phyloP scores from a whole-genome alignment of 1,140 invertebrate genomes.

The Mamestra configurata region DNA sequence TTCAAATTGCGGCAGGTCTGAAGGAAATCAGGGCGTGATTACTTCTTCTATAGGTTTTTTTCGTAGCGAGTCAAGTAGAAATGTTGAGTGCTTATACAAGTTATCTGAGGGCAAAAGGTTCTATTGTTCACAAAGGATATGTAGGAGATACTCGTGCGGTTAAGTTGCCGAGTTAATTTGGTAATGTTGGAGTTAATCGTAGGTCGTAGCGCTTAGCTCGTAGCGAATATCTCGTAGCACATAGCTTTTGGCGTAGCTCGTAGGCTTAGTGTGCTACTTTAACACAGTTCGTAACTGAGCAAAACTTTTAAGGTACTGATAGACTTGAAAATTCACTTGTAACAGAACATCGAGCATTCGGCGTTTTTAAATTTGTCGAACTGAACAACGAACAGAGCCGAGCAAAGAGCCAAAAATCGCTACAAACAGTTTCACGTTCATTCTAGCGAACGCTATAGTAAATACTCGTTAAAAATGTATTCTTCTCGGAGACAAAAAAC shows the following conservation, averaged over 20 bases:
- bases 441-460: too few species aligned
- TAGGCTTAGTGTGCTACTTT: neutral
- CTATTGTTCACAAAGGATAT: conserved; percentile 35
- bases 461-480: too few species aligned
- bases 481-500: too few species aligned
- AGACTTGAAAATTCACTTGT: too few species aligned
- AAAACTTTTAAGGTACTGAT: too few species aligned
- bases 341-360: too few species aligned
- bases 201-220: neutral
- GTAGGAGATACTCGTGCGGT: conserved; percentile 11
- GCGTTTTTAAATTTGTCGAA: too few species aligned
- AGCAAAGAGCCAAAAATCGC: too few species aligned
- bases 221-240: neutral
- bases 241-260: neutral
- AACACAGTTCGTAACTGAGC: too few species aligned
- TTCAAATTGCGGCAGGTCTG: conserved; percentile 21
- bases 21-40: conserved; percentile 37
- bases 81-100: conserved; percentile 41
- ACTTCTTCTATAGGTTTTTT: conserved; percentile 36
- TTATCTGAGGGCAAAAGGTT: conserved; percentile 27
- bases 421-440: too few species aligned
- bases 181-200: conserved; percentile 2
- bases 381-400: too few species aligned
- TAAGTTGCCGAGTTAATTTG: conserved; percentile 32
- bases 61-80: conserved; percentile 32